Evolutionary conservation across 2,797 vertebrate species (phyloP).

Genomic region (Cyclopterus lumpus): DNA sequence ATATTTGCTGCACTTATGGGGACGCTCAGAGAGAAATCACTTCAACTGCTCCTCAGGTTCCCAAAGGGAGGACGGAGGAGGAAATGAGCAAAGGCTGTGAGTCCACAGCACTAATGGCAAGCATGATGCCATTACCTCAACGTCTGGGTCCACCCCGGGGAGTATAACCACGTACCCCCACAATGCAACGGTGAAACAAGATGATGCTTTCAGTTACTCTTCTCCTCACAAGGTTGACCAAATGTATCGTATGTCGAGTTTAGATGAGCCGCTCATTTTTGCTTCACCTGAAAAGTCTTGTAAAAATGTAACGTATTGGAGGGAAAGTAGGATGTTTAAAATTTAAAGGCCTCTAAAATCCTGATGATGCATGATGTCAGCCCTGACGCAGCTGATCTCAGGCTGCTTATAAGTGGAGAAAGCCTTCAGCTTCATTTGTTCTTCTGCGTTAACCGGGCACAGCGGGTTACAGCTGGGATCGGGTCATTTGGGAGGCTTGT

Average conservation of each 20-base stretch:
- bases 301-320: neutral
- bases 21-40: conserved; percentile 90
- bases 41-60: conserved; percentile 85
- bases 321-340: neutral
- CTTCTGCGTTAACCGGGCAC: no score
- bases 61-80: conserved; percentile 83
- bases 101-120: neutral
- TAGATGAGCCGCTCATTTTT: neutral
- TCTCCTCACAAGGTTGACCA: neutral
- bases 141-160: neutral
- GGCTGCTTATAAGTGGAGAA: neutral
- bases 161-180: neutral
- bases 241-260: neutral
- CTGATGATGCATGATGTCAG: neutral
- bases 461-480: no score
- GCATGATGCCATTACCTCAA: neutral
- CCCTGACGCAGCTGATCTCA: neutral
- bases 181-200: neutral
- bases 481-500: no score
- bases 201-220: neutral
- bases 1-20: conserved; percentile 91
- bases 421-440: no score
- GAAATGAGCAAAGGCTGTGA: conserved; percentile 78
- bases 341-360: neutral
- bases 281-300: neutral